These are phyloP conservation scores for Benitochromis conjunctus DNA, from an alignment of 2,113 vertebrate species.

Conservation along the genomic window DNA sequence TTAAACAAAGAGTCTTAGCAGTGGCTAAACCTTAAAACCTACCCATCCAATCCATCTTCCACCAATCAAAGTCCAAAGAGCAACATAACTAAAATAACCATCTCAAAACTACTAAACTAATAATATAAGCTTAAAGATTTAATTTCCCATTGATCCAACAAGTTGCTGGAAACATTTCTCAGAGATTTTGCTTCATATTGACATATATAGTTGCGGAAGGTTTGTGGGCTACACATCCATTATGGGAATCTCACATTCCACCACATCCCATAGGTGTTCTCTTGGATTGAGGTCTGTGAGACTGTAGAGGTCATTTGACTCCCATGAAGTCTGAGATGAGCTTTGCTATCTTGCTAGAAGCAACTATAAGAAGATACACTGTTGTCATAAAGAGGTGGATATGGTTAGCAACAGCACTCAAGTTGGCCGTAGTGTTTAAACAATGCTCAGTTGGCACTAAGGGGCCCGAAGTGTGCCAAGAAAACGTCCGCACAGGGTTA, in stretches of 20 bases:
- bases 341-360: neutral
- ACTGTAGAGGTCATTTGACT: rapidly evolving
- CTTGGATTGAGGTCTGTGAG: neutral
- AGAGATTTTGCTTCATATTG: neutral
- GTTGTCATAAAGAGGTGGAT: neutral
- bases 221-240: neutral
- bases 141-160: neutral
- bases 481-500: neutral
- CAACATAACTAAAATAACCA: neutral
- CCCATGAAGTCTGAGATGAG: neutral
- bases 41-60: neutral
- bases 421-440: neutral
- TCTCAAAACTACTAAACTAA: neutral
- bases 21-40: neutral
- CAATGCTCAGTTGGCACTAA: neutral
- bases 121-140: neutral
- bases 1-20: neutral
- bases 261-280: neutral
- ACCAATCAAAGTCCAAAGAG: neutral
- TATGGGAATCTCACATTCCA: neutral
- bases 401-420: neutral
- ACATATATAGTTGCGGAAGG: neutral
- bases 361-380: neutral
- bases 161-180: neutral
- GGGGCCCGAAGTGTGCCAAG: rapidly evolving